phyloP scores from a whole-genome alignment of 64 coral and sea anemone genomes.

The Actinia equina region DNA sequence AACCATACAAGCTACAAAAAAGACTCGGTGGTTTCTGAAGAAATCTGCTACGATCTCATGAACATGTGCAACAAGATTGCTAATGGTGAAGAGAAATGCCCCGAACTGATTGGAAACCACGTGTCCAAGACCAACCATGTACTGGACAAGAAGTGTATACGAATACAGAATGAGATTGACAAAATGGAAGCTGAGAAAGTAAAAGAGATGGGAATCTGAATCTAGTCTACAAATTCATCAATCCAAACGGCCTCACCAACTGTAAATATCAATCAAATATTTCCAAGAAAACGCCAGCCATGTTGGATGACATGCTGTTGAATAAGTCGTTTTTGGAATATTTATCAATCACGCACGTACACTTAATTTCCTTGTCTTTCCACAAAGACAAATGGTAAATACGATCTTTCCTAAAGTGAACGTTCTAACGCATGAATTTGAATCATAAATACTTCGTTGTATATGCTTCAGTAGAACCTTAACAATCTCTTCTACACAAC shows the following conservation, averaged over 20 bases:
- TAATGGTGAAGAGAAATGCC: constrained; percentile 54
- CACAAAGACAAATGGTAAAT: too few species aligned
- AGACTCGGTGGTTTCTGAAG: constrained; percentile 84
- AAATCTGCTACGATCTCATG: constrained; percentile 89
- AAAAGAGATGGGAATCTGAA: not conserved
- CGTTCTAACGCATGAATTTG: too few species aligned
- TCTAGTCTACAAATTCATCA: not conserved
- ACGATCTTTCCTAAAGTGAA: too few species aligned
- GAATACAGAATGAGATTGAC: constrained; percentile 67
- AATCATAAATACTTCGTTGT: too few species aligned
- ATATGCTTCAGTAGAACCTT: too few species aligned
- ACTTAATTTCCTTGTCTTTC: too few species aligned
- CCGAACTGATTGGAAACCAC: constrained; percentile 81
- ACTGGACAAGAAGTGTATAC: constrained; percentile 67
- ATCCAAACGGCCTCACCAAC: too few species aligned
- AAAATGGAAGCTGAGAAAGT: constrained; percentile 59
- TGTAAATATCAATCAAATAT: too few species aligned
- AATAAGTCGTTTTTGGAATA: too few species aligned
- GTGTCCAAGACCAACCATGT: constrained; percentile 66
- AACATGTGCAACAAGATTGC: constrained; percentile 71
- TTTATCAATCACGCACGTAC: too few species aligned
- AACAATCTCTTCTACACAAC: too few species aligned
- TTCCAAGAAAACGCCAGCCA: not conserved
- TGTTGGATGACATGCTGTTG: not conserved
- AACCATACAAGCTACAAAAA: constrained; percentile 83